Base-by-base conservation (phyloP, 2,797 vertebrate genomes). In the Clarias fuscus region DNA sequence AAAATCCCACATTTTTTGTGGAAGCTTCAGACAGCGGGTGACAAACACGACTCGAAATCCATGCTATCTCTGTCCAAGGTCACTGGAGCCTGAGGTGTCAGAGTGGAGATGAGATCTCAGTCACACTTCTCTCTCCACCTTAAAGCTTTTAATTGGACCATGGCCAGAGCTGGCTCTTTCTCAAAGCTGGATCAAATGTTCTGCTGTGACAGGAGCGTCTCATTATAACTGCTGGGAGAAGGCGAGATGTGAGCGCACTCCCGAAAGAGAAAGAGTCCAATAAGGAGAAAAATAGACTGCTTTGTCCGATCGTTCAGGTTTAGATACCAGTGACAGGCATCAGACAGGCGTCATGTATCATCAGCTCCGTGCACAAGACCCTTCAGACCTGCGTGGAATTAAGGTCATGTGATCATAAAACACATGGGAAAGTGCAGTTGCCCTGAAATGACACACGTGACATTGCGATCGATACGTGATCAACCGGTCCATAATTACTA, bases 91-190 rank as follows among this genome's bases (percentile, higher is more conserved):
- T 73, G 65, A 78, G 82, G 62, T 79, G 72, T 78, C 86, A 80
- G 82, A 77, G 37, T 70, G 59, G 48, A 86, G 90, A 88, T 82
- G 72, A 82, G 62, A 86, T 87, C 84, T 85, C 71, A 79, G 84
- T 87, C 84, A 82, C 83, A 65, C 33, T n/a, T 53, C 75, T 40
- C 40, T 48, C 59, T 40, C 61, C 14, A 61, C 58, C 48, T 75
- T 87, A 87, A 73, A 83, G 37, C 84, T 86, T 86, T 88, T 87
- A 90, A 89, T 89, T 87, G 84, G 86, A 83, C 83, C 77, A 43
- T 83, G 75, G 87, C 84, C 82, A 77, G 61, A 88, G 76, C 80
- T 85, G 85, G 88, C 59, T 84, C 84, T 83, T 62, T 61, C 84
- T 90, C 88, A 14, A 76, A 78, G 83, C 72, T 79, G 80, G 82